phyloP scores from a whole-genome alignment of 2,113 vertebrate genomes.

The Chionis minor region DNA sequence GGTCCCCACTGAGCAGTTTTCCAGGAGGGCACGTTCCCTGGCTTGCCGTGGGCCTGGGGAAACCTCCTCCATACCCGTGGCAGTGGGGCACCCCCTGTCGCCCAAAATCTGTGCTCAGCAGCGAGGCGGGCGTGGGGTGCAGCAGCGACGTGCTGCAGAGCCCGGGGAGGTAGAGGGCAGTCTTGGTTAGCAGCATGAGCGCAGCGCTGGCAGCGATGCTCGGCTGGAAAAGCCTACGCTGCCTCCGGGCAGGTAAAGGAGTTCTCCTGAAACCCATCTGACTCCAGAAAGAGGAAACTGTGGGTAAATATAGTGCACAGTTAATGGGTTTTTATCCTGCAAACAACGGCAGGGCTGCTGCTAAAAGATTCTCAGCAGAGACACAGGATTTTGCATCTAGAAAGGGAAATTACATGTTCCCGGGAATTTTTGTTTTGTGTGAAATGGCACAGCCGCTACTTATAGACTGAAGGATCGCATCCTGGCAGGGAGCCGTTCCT shows the following conservation, averaged over 20 bases:
- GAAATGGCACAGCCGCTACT: not conserved
- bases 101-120: not conserved
- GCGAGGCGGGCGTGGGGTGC: rapidly evolving
- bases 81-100: not conserved
- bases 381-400: not conserved
- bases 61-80: not conserved
- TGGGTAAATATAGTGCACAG: not conserved
- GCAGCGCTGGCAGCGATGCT: not conserved
- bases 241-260: not conserved
- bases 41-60: not conserved
- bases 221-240: not conserved
- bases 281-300: not conserved
- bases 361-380: not conserved
- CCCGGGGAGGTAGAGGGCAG: constrained; percentile 28
- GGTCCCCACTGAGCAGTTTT: not conserved
- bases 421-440: not conserved
- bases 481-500: not conserved
- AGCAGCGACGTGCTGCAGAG: not conserved
- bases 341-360: not conserved
- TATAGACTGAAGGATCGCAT: not conserved
- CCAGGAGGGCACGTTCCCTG: not conserved
- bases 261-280: not conserved
- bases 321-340: not conserved
- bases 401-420: not conserved
- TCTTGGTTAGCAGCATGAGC: not conserved